Percentiles rank a stretch among this genome's conserved stretches.
Evolutionary conservation across 2,113 vertebrate genomes (phyloP).

Genomic region (Ardeotis arabs): DNA sequence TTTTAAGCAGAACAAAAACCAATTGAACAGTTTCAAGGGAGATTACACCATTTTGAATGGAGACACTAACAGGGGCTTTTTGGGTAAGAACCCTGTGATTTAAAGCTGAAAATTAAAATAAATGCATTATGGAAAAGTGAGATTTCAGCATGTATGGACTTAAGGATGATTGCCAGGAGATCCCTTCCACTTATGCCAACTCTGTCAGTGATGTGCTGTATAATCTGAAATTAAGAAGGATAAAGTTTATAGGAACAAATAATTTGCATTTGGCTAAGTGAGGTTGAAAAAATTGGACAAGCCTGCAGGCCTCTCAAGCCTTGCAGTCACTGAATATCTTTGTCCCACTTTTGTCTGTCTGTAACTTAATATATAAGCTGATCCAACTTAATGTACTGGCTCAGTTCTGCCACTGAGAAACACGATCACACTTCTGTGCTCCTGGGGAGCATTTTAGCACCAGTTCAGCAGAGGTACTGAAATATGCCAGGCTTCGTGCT

Average conservation of each 20-base stretch:
- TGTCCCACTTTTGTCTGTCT: background rate
- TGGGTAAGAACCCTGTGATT: background rate
- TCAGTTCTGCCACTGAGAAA: background rate
- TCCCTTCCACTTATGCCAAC: background rate
- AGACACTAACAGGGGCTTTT: background rate
- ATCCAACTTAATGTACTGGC: background rate
- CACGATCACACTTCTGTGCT: rapidly evolving
- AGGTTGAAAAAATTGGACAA: background rate
- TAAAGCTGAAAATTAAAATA: background rate
- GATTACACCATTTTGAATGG: background rate
- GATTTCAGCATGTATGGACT: background rate
- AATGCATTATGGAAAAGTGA: background rate
- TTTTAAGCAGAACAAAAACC: slow-evolving; percentile 26
- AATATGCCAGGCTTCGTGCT: background rate
- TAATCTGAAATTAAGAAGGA: background rate
- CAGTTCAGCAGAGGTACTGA: background rate
- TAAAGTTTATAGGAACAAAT: background rate
- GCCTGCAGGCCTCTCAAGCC: background rate
- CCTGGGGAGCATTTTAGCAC: background rate
- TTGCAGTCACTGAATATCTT: background rate
- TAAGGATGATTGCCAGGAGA: background rate
- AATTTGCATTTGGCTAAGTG: background rate
- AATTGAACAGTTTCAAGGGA: background rate
- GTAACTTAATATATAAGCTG: background rate
- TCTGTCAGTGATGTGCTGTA: background rate